Conservation (phyloP, 2,797 vertebrate genomes). For the Myotis planiceps region DNA sequence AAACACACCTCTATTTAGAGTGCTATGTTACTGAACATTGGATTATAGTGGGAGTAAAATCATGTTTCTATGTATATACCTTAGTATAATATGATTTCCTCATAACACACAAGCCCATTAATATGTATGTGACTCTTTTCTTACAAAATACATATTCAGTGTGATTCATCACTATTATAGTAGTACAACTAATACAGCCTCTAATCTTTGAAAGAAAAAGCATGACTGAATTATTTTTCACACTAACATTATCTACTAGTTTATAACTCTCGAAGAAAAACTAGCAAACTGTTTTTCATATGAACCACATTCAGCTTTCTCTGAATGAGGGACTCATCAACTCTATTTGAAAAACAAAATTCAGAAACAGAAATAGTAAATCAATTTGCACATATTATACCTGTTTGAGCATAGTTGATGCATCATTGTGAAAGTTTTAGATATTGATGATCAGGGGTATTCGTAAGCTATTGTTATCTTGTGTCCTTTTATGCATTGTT, state of each 20-base stretch:
- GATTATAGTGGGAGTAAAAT: neutral
- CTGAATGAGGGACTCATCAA: neutral
- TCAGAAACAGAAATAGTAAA: neutral
- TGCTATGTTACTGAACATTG: neutral
- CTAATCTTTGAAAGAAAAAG: slow-evolving; percentile 21
- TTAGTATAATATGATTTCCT: slow-evolving; percentile 15
- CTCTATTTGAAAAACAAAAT: neutral
- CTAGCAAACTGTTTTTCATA: neutral
- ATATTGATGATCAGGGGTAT: neutral
- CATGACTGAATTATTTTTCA: slow-evolving; percentile 46
- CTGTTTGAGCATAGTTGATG: neutral
- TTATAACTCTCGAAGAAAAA: neutral
- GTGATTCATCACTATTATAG: slow-evolving; percentile 43
- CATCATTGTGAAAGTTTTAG: neutral
- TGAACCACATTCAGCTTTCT: neutral
- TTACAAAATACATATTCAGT: neutral
- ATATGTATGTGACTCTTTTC: slow-evolving; percentile 20
- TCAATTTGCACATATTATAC: neutral
- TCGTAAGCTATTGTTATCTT: neutral
- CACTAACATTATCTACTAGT: neutral
- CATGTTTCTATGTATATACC: neutral
- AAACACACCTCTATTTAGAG: neutral
- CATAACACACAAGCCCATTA: slow-evolving; percentile 7
- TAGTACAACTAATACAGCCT: neutral
- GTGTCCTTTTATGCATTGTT: neutral